A percentile compares a stretch with the other conserved stretches of the same genome.
phyloP scores from a whole-genome alignment of 2,888 invertebrate species.

The Galeopsomyia nigrocyanea region DNA sequence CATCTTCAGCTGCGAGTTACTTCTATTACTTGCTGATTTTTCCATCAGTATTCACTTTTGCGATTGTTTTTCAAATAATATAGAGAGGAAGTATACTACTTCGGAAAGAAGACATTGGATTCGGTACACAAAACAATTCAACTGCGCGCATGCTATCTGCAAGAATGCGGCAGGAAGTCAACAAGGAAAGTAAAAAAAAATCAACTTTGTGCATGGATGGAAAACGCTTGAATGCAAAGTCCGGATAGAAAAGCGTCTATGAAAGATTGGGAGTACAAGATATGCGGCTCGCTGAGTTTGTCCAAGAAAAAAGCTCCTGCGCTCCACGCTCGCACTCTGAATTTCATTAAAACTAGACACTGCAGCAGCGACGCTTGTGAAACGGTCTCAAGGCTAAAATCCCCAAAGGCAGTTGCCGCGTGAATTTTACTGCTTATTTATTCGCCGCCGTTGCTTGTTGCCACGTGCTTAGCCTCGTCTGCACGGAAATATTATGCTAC shows the following conservation, averaged over 20 bases:
- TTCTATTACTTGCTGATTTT: no score
- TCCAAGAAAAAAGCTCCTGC: constrained; percentile 21
- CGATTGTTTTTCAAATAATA: no score
- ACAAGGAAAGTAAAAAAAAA: no score
- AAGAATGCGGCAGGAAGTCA: no score
- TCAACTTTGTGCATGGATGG: no score
- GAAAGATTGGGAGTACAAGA: neutral
- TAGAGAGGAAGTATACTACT: no score
- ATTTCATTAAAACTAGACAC: constrained; percentile 35
- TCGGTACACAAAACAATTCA: no score
- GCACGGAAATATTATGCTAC: constrained; percentile 34
- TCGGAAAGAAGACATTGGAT: no score
- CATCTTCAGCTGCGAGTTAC: no score
- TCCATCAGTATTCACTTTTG: no score
- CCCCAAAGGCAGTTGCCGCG: neutral
- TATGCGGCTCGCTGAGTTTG: constrained; percentile 26
- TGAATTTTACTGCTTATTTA: constrained; percentile 41
- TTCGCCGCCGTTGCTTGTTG: constrained; percentile 10
- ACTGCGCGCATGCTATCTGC: no score
- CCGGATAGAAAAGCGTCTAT: neutral
- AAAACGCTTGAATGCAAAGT: no score
- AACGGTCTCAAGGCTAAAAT: constrained; percentile 1
- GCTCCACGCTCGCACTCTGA: constrained; percentile 14
- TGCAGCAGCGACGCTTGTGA: constrained; percentile 23
- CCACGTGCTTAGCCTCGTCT: constrained; percentile 12